Evolutionary conservation across 1,140 invertebrate genomes (phyloP).

Genomic region (Lethrus apterus): DNA sequence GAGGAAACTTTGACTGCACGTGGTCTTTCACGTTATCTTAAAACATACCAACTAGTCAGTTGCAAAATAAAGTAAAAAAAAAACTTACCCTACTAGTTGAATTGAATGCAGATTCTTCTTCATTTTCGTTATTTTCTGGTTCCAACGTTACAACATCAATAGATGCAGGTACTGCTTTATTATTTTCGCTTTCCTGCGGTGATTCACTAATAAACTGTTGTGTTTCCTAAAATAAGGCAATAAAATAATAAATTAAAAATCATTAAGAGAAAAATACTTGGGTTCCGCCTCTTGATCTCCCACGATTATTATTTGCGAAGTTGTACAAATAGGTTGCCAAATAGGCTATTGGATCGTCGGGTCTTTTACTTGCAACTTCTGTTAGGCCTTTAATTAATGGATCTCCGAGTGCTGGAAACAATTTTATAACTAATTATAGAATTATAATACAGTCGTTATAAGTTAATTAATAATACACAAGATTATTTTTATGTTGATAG

Average conservation of each 20-base stretch:
- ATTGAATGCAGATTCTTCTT: constrained; percentile 49
- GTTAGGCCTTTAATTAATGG: constrained; percentile 79
- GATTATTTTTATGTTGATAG: not conserved
- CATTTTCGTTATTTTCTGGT: constrained; percentile 27
- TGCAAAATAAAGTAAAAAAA: too few species aligned
- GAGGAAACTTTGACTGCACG: too few species aligned
- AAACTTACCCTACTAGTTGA: constrained; percentile 51
- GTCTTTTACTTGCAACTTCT: constrained; percentile 72
- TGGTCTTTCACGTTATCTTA: too few species aligned
- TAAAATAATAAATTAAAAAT: constrained; percentile 1
- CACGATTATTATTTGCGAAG: constrained; percentile 50
- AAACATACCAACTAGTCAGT: too few species aligned
- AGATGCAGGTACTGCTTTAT: constrained; percentile 25
- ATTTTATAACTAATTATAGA: constrained; percentile 13
- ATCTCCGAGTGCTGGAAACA: constrained; percentile 69
- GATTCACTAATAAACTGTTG: constrained; percentile 12
- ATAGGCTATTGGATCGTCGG: constrained; percentile 74
- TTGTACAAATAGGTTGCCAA: constrained; percentile 74
- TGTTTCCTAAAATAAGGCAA: constrained; percentile 10
- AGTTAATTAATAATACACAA: constrained; percentile 6
- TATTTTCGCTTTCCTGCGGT: constrained; percentile 12
- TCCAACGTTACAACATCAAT: constrained; percentile 39
- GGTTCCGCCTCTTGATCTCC: constrained; percentile 27
- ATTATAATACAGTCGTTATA: not conserved
- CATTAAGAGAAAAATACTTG: constrained; percentile 34